Percentiles rank a stretch among this genome's conserved stretches.
Conservation (phyloP, 1,140 invertebrate genomes). For the Microplitis mediator region DNA sequence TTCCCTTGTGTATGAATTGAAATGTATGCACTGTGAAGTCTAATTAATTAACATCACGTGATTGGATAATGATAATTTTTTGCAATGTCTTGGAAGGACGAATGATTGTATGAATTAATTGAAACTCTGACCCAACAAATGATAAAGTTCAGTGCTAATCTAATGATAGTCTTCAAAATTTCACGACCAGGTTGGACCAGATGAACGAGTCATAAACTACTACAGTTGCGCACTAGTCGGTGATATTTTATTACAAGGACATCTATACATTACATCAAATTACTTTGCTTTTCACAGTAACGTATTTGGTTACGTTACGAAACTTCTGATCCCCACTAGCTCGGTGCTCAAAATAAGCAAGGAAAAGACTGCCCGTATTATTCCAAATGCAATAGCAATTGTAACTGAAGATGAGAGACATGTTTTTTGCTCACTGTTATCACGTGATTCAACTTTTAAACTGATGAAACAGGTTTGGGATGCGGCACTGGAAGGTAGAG, state of each 20-base stretch:
- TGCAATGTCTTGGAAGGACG: not conserved
- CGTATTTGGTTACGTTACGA: slow-evolving; percentile 90
- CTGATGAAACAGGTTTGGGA: slow-evolving; percentile 82
- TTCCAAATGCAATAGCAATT: slow-evolving; percentile 89
- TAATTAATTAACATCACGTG: too few relatives aligned
- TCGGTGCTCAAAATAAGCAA: slow-evolving; percentile 86
- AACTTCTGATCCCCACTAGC: slow-evolving; percentile 81
- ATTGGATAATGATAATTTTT: not conserved
- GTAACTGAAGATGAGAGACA: slow-evolving; percentile 83
- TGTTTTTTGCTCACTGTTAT: slow-evolving; percentile 88
- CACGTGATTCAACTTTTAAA: slow-evolving; percentile 84
- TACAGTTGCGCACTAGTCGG: slow-evolving; percentile 91
- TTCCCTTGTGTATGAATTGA: too few relatives aligned
- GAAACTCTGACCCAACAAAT: not conserved
- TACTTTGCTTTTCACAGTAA: slow-evolving; percentile 96
- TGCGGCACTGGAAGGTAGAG: slow-evolving; percentile 49
- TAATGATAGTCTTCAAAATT: slow-evolving; percentile 50
- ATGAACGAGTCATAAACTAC: slow-evolving; percentile 82
- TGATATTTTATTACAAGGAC: slow-evolving; percentile 90
- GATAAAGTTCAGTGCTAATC: slow-evolving; percentile 40
- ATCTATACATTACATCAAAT: slow-evolving; percentile 90
- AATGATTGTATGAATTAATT: not conserved
- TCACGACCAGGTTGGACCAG: slow-evolving; percentile 68
- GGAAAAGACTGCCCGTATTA: slow-evolving; percentile 88
- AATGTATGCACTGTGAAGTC: too few relatives aligned